These are phyloP conservation scores for Sebastiscus albofasciatus DNA, from an alignment of 2,797 vertebrate species.

Conservation along the genomic window DNA sequence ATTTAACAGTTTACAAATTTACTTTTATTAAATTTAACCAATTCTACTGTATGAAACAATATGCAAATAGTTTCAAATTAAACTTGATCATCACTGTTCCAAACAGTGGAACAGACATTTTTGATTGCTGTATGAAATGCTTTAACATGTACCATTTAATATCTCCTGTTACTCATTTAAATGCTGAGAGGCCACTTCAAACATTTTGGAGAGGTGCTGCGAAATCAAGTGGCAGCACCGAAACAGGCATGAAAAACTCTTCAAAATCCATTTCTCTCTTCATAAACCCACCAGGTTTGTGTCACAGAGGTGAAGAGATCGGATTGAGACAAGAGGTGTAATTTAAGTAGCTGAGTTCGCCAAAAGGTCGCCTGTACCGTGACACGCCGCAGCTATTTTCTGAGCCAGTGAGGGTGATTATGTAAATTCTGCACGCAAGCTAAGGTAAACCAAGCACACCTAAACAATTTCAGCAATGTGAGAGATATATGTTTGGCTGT, in stretches of 20 bases:
- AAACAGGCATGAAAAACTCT: conserved; percentile 25
- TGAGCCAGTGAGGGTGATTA: conserved; percentile 39
- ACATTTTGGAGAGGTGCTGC: conserved; percentile 35
- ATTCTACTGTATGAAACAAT: background rate
- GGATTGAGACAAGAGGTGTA: background rate
- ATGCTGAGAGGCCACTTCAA: conserved; percentile 39
- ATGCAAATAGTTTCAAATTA: background rate
- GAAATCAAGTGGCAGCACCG: conserved; percentile 22
- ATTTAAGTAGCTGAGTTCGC: conserved; percentile 16
- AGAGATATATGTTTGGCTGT: conserved; percentile 25
- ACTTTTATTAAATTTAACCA: background rate
- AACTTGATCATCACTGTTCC: conserved; percentile 7
- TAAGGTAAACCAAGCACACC: conserved; percentile 44
- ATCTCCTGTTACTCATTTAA: conserved; percentile 32
- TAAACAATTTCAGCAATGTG: conserved; percentile 40
- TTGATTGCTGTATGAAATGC: background rate
- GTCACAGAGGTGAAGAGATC: conserved; percentile 21
- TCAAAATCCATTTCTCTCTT: conserved; percentile 31
- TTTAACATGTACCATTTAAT: conserved; percentile 21
- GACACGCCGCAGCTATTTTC: conserved; percentile 50
- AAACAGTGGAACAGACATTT: background rate
- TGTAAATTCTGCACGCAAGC: conserved; percentile 39
- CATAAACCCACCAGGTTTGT: background rate
- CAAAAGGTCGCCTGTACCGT: conserved; percentile 34
- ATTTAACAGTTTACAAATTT: background rate